A percentile compares a stretch with the other conserved stretches of the same genome.
phyloP scores from a whole-genome alignment of 2,797 vertebrate genomes.

The Pyrocephalus nanus region DNA sequence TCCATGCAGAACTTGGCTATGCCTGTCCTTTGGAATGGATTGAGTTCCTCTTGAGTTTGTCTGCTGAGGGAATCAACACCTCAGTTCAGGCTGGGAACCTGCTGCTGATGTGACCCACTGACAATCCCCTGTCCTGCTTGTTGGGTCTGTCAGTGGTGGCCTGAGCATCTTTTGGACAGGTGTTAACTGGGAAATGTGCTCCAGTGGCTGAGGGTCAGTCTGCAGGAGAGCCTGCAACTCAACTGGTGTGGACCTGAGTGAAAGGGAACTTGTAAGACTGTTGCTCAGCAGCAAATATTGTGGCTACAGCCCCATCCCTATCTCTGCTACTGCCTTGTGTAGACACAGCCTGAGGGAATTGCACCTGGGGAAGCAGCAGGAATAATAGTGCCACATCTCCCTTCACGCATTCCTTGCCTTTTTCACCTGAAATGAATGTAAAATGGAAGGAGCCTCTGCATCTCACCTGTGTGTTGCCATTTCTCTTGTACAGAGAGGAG shows the following conservation, averaged over 20 bases:
- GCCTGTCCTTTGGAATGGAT: background rate
- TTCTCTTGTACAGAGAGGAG: background rate
- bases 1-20: accelerated
- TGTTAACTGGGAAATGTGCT: background rate
- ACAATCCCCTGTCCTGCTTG: background rate
- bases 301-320: background rate
- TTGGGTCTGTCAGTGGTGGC: background rate
- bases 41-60: background rate
- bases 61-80: accelerated
- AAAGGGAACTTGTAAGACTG: background rate
- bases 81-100: accelerated
- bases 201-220: background rate
- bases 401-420: background rate
- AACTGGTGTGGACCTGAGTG: accelerated
- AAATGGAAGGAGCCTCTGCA: background rate
- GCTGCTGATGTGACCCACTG: background rate
- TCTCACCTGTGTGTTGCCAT: background rate
- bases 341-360: background rate
- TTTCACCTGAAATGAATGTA: background rate
- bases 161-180: background rate
- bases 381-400: accelerated
- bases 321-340: background rate
- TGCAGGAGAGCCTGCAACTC: background rate
- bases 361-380: background rate
- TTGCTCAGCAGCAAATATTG: accelerated